Percentiles rank a stretch among this genome's conserved stretches.
phyloP scores from a whole-genome alignment of 2,888 invertebrate genomes.

The Trisateles emortualis region DNA sequence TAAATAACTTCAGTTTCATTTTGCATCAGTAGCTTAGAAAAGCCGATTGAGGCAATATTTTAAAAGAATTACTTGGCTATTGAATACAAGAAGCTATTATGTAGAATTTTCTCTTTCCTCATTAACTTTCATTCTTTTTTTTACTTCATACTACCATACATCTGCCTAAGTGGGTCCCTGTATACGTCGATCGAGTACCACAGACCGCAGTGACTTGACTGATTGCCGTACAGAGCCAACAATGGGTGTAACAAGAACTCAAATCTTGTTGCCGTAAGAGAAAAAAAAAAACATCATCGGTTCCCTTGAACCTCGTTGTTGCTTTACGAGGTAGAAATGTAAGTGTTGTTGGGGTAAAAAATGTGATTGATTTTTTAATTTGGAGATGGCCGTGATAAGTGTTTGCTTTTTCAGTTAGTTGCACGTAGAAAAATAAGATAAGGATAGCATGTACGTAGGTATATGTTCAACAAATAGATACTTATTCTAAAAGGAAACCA shows the following conservation, averaged over 20 bases:
- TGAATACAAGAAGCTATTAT: neutral
- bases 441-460: too few relatives aligned
- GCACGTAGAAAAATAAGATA: too few relatives aligned
- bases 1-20: too few relatives aligned
- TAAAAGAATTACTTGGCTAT: neutral
- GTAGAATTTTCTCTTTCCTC: neutral
- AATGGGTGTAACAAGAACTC: constrained; percentile 53
- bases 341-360: constrained; percentile 4
- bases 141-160: constrained; percentile 2
- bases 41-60: too few relatives aligned
- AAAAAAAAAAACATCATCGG: constrained; percentile 43
- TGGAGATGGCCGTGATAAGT: neutral
- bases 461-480: too few relatives aligned
- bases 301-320: constrained; percentile 28
- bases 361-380: constrained; percentile 8
- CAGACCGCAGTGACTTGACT: constrained; percentile 50
- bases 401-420: neutral
- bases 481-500: too few relatives aligned
- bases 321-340: constrained; percentile 10
- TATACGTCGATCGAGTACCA: constrained; percentile 34
- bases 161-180: constrained; percentile 19
- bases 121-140: constrained; percentile 5
- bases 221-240: constrained; percentile 51
- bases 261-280: constrained; percentile 43
- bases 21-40: too few relatives aligned